Percentiles rank a stretch among this genome's conserved stretches.
Evolutionary conservation across 2,113 vertebrate species (phyloP).

Genomic region (Symphodus melops): DNA sequence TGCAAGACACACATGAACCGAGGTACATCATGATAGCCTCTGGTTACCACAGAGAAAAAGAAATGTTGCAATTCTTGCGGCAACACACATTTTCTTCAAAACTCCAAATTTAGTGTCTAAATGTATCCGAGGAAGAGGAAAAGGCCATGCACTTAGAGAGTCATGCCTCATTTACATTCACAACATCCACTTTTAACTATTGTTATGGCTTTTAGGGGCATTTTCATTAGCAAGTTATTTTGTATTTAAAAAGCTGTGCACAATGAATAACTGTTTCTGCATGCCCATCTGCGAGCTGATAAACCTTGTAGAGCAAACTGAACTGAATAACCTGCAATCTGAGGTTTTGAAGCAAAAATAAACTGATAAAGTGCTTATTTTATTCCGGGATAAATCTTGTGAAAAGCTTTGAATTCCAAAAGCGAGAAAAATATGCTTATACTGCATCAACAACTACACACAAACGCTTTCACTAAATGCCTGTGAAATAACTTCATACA

Average conservation of each 20-base stretch:
- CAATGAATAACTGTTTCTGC: background rate
- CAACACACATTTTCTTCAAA: conserved; percentile 6
- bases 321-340: background rate
- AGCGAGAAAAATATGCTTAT: background rate
- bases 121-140: conserved; percentile 36
- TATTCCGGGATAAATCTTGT: no score
- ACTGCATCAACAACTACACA: background rate
- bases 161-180: conserved; percentile 55
- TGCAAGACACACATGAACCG: background rate
- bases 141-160: conserved; percentile 41
- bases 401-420: background rate
- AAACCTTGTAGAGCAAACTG: background rate
- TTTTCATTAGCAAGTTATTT: conserved; percentile 14
- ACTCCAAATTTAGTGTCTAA: conserved; percentile 41
- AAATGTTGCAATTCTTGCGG: background rate
- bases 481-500: background rate
- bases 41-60: conserved; percentile 3
- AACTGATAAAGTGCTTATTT: background rate
- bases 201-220: conserved; percentile 19
- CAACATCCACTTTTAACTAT: conserved; percentile 18
- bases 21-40: background rate
- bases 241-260: conserved; percentile 11
- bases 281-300: conserved; percentile 12
- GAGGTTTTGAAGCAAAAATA: background rate
- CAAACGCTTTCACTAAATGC: background rate